Evolutionary conservation across 2,888 invertebrate genomes (phyloP).

Genomic region (Dioctria linearis): DNA sequence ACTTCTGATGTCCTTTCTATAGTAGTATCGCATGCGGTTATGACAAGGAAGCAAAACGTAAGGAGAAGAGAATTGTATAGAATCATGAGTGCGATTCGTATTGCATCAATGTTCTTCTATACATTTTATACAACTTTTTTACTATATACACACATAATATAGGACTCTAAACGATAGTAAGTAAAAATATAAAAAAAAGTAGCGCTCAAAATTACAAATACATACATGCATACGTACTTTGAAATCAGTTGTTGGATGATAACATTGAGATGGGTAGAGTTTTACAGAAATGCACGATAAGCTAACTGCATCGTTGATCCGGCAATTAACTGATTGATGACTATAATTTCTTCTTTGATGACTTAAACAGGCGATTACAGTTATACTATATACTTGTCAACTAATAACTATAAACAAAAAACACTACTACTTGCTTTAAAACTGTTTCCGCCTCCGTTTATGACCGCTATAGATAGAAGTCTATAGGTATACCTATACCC

Average conservation of each 20-base stretch:
- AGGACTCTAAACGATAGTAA: too few relatives aligned
- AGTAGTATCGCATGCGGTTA: not conserved
- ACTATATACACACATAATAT: not conserved
- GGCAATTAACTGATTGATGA: not conserved
- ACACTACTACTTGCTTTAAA: not conserved
- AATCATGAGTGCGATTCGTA: not conserved
- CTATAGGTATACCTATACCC: too few relatives aligned
- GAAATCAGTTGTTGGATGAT: slow-evolving; percentile 9
- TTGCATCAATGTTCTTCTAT: not conserved
- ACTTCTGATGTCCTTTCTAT: not conserved
- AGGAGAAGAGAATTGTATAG: not conserved
- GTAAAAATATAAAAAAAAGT: not conserved
- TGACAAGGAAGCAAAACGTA: not conserved
- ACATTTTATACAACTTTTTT: too few relatives aligned
- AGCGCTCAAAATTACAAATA: not conserved
- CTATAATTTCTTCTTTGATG: not conserved
- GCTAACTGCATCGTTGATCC: slow-evolving; percentile 35
- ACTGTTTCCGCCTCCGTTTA: not conserved
- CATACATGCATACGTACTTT: slow-evolving; percentile 19
- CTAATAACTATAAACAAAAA: not conserved
- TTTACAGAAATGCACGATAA: not conserved
- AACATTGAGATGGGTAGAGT: slow-evolving; percentile 21
- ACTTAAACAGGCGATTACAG: too few relatives aligned
- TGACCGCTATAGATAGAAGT: too few relatives aligned
- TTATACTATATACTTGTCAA: too few relatives aligned